phyloP scores from a whole-genome alignment of 1,140 invertebrate genomes.

The Steinernema khuongi region DNA sequence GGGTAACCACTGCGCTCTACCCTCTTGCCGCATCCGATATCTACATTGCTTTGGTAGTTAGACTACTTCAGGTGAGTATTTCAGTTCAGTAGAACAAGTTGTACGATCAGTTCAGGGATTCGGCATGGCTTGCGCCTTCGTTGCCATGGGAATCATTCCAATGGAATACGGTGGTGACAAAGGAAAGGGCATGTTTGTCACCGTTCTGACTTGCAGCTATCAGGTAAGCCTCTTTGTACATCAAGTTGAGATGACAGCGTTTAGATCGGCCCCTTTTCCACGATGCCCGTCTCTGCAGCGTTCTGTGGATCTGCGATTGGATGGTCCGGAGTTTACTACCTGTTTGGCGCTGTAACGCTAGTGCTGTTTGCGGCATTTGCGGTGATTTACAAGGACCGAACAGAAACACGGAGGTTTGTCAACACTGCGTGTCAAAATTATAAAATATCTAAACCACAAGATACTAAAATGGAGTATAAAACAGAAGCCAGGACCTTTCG shows the following conservation, averaged over 20 bases:
- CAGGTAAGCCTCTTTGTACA: background rate
- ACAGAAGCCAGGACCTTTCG: too few species aligned
- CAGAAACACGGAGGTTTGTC: too few species aligned
- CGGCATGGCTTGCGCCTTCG: background rate
- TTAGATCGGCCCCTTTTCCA: background rate
- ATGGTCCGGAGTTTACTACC: background rate
- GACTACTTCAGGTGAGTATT: background rate
- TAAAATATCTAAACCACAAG: too few species aligned
- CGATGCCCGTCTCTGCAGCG: background rate
- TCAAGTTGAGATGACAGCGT: too few species aligned
- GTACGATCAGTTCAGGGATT: background rate
- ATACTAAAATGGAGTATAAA: too few species aligned
- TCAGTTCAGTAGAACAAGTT: background rate
- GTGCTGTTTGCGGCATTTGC: background rate
- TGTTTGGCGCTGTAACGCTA: background rate
- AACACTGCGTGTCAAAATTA: too few species aligned
- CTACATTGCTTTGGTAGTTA: background rate
- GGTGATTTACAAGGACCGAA: too few species aligned
- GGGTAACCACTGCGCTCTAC: background rate
- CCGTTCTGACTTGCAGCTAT: constrained; percentile 1
- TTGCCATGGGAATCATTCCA: background rate
- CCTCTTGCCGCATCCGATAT: background rate
- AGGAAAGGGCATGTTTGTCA: background rate
- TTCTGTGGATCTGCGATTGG: background rate
- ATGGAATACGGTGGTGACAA: constrained; percentile 11